These are phyloP conservation scores for Apodemia hepburni DNA, from an alignment of 2,888 invertebrate species.

Conservation along the genomic window DNA sequence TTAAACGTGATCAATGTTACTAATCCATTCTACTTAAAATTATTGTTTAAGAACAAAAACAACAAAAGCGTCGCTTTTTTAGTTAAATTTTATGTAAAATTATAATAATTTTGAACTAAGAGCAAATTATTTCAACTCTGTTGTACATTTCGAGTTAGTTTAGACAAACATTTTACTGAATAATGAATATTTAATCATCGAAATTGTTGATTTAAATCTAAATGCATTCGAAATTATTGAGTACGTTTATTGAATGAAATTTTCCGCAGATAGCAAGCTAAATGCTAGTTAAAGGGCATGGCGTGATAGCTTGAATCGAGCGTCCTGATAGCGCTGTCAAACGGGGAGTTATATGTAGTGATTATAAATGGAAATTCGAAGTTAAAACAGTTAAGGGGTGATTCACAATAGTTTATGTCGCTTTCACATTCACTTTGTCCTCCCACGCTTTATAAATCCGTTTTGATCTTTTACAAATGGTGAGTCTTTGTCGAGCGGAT, in stretches of 20 bases:
- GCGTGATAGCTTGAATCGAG: constrained; percentile 18
- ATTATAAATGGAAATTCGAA: constrained; percentile 36
- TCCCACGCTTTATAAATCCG: constrained; percentile 10
- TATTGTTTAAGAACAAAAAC: too few relatives aligned
- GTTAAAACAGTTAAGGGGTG: constrained; percentile 31
- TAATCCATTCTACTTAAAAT: too few relatives aligned
- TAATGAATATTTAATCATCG: constrained; percentile 1
- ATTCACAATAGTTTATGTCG: constrained; percentile 30
- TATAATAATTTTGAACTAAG: too few relatives aligned
- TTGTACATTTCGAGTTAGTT: background rate
- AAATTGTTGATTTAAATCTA: background rate
- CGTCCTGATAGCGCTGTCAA: constrained; percentile 26
- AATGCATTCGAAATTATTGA: constrained; percentile 12
- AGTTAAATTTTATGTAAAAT: too few relatives aligned
- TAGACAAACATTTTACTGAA: background rate
- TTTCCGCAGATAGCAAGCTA: background rate
- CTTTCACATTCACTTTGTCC: constrained; percentile 31
- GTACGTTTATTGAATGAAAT: constrained; percentile 14
- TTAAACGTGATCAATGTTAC: too few relatives aligned
- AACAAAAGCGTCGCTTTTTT: too few relatives aligned
- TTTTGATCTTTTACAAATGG: constrained; percentile 16
- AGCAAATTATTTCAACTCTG: background rate
- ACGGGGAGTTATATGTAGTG: constrained; percentile 30
- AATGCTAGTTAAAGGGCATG: background rate
- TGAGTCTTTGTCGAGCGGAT: constrained; percentile 1